phyloP scores from a whole-genome alignment of 2,888 invertebrate species.

The Phortica okadai region DNA sequence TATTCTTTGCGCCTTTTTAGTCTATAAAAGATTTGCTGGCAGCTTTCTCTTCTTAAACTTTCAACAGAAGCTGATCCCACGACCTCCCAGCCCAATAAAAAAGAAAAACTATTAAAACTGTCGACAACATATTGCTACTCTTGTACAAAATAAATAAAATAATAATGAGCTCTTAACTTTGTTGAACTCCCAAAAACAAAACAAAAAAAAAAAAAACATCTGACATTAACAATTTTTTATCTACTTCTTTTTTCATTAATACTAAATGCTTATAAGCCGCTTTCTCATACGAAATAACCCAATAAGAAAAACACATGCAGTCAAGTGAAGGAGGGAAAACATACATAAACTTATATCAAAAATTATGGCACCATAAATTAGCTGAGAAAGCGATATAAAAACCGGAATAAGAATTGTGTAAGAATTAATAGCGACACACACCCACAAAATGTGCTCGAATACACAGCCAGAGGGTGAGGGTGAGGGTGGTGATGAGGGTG shows the following conservation, averaged over 20 bases:
- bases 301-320: conserved; percentile 11
- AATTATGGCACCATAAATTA: conserved; percentile 46
- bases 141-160: too few species aligned
- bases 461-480: background rate
- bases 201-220: too few species aligned
- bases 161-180: too few species aligned
- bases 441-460: background rate
- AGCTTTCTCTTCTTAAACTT: too few species aligned
- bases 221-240: background rate
- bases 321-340: conserved; percentile 19
- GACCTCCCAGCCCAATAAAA: too few species aligned
- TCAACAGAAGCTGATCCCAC: too few species aligned
- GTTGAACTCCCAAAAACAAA: too few species aligned
- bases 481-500: background rate
- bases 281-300: conserved; percentile 8
- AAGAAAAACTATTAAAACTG: too few species aligned
- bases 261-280: conserved; percentile 5
- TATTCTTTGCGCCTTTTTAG: too few species aligned
- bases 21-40: too few species aligned
- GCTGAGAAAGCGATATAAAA: conserved; percentile 31
- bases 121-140: too few species aligned
- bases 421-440: conserved; percentile 6
- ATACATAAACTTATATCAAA: conserved; percentile 27
- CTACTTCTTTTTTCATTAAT: conserved; percentile 11
- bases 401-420: conserved; percentile 17